Conservation (phyloP, 1,140 invertebrate genomes). For the Oryzaephilus surinamensis region DNA sequence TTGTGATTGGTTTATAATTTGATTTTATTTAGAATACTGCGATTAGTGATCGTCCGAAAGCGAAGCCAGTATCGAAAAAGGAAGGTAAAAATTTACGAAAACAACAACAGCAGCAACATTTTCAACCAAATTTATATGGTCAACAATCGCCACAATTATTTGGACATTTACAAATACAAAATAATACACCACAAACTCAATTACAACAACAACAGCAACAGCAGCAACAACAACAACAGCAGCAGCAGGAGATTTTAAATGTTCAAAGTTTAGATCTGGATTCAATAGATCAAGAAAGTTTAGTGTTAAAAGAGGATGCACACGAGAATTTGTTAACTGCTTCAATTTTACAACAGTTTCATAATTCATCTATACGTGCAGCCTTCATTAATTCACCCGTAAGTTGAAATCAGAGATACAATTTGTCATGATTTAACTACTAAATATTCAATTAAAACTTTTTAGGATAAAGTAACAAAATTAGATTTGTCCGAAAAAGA, state of each 20-base stretch:
- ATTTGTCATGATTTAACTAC: not conserved
- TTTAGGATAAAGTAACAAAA: conserved; percentile 20
- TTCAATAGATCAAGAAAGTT: conserved; percentile 19
- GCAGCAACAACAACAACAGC: conserved; percentile 31
- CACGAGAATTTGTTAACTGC: conserved; percentile 29
- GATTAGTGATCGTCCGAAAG: conserved; percentile 69
- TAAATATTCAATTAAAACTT: not conserved
- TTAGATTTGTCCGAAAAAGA: conserved; percentile 21
- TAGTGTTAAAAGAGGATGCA: conserved; percentile 25
- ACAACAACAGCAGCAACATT: conserved; percentile 28
- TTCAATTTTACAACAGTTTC: conserved; percentile 32
- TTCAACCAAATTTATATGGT: conserved; percentile 28
- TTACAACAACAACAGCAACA: conserved; percentile 32
- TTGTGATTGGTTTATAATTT: conserved; percentile 3
- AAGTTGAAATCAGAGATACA: conserved; percentile 16
- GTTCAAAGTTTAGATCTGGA: conserved; percentile 21
- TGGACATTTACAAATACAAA: conserved; percentile 30
- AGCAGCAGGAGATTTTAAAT: conserved; percentile 15
- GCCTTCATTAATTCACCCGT: conserved; percentile 27
- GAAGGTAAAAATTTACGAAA: conserved; percentile 50
- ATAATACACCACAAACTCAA: conserved; percentile 33
- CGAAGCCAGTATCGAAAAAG: conserved; percentile 66
- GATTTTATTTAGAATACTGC: conserved; percentile 51
- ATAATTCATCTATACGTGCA: conserved; percentile 22
- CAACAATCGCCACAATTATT: conserved; percentile 39